These are phyloP conservation scores for Phataginus tricuspis DNA, from an alignment of 2,797 vertebrate genomes.

Conservation along the genomic window DNA sequence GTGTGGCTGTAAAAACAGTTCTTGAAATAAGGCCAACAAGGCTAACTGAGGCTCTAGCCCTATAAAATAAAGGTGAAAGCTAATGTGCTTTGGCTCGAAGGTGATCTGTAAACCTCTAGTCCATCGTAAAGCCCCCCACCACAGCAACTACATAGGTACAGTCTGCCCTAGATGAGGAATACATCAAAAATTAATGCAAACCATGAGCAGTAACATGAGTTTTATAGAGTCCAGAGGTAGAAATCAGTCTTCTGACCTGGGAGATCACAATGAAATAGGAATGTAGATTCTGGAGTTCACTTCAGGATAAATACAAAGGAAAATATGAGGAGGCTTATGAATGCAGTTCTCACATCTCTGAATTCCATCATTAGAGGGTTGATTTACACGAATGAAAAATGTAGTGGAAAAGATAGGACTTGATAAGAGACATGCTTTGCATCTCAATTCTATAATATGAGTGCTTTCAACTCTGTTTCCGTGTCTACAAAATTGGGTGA, in stretches of 20 bases:
- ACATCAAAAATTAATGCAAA: background rate
- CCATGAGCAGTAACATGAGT: background rate
- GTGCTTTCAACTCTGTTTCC: background rate
- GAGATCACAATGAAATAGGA: background rate
- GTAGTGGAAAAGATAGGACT: background rate
- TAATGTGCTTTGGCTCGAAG: background rate
- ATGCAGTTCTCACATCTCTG: background rate
- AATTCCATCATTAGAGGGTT: background rate
- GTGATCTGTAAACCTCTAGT: background rate
- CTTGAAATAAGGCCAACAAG: conserved; percentile 30
- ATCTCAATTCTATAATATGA: background rate
- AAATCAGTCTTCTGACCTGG: background rate
- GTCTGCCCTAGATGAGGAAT: background rate
- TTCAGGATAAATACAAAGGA: background rate
- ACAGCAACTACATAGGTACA: background rate
- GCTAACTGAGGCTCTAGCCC: background rate
- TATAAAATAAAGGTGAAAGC: conserved; percentile 47
- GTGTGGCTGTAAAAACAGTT: background rate
- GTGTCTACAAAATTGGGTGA: background rate
- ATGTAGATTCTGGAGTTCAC: background rate
- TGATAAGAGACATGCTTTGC: background rate
- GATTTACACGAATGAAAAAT: background rate
- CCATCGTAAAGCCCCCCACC: background rate
- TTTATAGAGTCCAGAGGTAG: background rate
- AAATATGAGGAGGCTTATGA: background rate